phyloP scores from a whole-genome alignment of 2,888 invertebrate species.

The Ceramica pisi region DNA sequence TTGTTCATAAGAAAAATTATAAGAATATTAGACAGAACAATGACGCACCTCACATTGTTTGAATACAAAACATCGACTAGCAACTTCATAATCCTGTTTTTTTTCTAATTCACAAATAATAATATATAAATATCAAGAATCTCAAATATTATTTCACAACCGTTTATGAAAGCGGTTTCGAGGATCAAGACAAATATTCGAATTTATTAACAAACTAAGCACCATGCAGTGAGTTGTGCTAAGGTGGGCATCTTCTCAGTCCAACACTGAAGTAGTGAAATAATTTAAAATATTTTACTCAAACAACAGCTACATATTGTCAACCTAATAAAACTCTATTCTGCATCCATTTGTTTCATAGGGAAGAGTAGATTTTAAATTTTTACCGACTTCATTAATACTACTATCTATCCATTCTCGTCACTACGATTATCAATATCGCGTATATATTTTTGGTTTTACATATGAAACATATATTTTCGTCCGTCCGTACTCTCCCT shows the following conservation, averaged over 20 bases:
- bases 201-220: conserved; percentile 80
- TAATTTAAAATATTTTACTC: conserved; percentile 44
- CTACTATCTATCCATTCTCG: conserved; percentile 67
- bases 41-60: conserved; percentile 63
- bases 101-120: conserved; percentile 75
- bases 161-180: conserved; percentile 78
- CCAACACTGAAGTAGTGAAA: conserved; percentile 55
- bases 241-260: conserved; percentile 74
- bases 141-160: conserved; percentile 85
- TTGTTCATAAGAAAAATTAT: conserved; percentile 60
- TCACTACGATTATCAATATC: conserved; percentile 68
- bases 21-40: conserved; percentile 58
- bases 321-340: conserved; percentile 62
- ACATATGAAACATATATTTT: conserved; percentile 66
- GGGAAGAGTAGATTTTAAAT: conserved; percentile 64
- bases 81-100: conserved; percentile 73
- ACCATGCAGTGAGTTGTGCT: conserved; percentile 82
- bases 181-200: conserved; percentile 71
- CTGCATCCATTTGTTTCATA: conserved; percentile 63
- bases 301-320: conserved; percentile 49
- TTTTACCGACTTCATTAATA: no score
- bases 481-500: conserved; percentile 60
- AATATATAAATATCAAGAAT: conserved; percentile 73
- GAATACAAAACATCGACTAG: conserved; percentile 77
- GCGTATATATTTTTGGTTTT: conserved; percentile 78